Evolutionary conservation across 2,888 invertebrate genomes (phyloP).

Genomic region (Falcaria lacertinaria): DNA sequence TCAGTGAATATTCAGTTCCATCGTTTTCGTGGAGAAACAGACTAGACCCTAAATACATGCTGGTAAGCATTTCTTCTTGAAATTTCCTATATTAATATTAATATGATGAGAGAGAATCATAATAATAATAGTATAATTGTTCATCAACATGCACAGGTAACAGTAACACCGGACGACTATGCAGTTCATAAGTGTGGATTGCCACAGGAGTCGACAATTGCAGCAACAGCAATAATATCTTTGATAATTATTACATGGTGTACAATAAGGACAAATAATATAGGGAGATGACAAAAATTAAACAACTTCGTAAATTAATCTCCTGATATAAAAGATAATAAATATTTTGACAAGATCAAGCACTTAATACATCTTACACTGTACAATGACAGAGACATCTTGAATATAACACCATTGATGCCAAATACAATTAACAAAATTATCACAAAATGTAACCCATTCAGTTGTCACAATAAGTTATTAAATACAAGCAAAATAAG

Average conservation of each 20-base stretch:
- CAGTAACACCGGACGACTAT: conserved; percentile 46
- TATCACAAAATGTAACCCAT: conserved; percentile 65
- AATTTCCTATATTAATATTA: conserved; percentile 8
- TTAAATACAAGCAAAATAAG: conserved; percentile 65
- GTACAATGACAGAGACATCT: conserved; percentile 27
- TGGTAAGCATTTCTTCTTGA: no score
- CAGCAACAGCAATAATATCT: conserved; percentile 41
- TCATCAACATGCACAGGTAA: conserved; percentile 40
- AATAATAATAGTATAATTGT: no score
- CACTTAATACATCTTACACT: conserved; percentile 70
- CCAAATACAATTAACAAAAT: conserved; percentile 27
- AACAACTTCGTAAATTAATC: conserved; percentile 38
- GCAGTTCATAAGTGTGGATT: conserved; percentile 55
- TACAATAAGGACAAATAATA: conserved; percentile 20
- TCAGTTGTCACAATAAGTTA: conserved; percentile 62
- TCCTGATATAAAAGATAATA: conserved; percentile 72
- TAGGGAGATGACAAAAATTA: conserved; percentile 34
- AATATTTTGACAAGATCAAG: conserved; percentile 78
- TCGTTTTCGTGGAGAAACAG: conserved; percentile 99
- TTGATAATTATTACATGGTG: conserved; percentile 28
- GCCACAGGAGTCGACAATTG: conserved; percentile 54
- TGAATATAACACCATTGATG: conserved; percentile 10
- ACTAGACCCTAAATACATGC: conserved; percentile 91
- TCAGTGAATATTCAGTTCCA: conserved; percentile 90
- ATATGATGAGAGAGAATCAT: neutral